Evolutionary conservation across 2,113 vertebrate species (phyloP), one percentile per base, ranked within the genome.

Genomic region (Gasterosteus aculeatus): DNA sequence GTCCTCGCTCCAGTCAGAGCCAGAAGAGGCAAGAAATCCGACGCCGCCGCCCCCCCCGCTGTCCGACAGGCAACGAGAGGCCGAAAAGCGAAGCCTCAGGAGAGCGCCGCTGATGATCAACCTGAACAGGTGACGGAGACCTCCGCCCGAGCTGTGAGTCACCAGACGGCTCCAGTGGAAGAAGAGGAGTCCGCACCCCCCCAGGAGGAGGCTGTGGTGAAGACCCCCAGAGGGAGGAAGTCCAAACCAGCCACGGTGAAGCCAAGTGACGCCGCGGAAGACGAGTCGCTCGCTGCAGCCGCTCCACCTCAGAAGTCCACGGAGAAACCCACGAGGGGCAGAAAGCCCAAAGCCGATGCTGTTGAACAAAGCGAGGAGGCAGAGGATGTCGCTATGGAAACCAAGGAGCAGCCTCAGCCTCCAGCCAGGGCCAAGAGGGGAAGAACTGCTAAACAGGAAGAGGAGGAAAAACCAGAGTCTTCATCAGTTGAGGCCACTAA

Each of bases 1-100:
- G 10, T 56, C 5, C 4, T 78, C 10, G 41, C 73, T 31, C 74
- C 87, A 81, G 66, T 72, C n/a, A 90, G 81, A 90, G 88, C 80
- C 72, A 89, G 85, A 75, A 81, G 89, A 66, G 86, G 49, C 4
- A 92, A 82, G 68, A 90, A 82, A 63, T n/a, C 72, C 10, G 83
- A 93, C 51, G 63, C 51, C 8, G 1, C 35, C 35, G 72, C 78
- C 2, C 69, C 75, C 18, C 65, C 82, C 12, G 73, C 83, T 56
- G 67, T 80, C 5, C 82, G 71, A 72, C 83, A 84, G 39, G 76
- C 73, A 0, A 58, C 81, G n/a, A 90, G 90, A 83, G 73, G 80
- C 59, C 91, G 75, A 76, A 67, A 65, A 16, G 15, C 81, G 5
- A 91, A 88, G 58, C 12, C 5, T 0, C 1, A 58, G 14, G 8